Conservation (phyloP, 2,113 vertebrate genomes). For the Mugil cephalus region DNA sequence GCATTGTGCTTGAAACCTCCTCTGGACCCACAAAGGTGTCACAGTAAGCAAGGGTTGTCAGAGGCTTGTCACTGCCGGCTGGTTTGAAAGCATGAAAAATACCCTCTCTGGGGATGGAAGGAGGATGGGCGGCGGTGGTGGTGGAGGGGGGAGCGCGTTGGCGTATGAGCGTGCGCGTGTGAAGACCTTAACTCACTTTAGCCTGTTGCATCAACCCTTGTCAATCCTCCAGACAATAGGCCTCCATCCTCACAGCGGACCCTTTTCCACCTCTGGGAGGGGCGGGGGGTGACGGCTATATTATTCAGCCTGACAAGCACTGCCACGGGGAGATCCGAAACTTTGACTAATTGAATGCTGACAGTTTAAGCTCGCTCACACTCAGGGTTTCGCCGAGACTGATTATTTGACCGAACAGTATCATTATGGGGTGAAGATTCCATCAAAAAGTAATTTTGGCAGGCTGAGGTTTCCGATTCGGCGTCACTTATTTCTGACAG, state of each 20-base stretch:
- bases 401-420: constrained; percentile 67
- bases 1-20: constrained; percentile 67
- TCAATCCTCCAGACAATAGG: constrained; percentile 81
- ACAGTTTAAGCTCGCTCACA: constrained; percentile 55
- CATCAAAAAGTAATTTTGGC: constrained; percentile 70
- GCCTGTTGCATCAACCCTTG: constrained; percentile 77
- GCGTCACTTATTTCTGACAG: constrained; percentile 44
- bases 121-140: constrained; percentile 27
- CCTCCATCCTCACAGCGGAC: constrained; percentile 54
- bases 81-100: constrained; percentile 79
- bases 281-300: constrained; percentile 73
- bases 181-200: constrained; percentile 63
- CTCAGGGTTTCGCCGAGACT: constrained; percentile 23
- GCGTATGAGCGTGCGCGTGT: constrained; percentile 31
- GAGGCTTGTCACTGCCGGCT: constrained; percentile 77
- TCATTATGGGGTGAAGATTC: constrained; percentile 58
- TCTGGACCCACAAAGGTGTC: constrained; percentile 79
- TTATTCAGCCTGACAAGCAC: constrained; percentile 80
- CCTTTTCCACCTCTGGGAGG: constrained; percentile 67
- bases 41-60: constrained; percentile 77
- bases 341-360: constrained; percentile 71
- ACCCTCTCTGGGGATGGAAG: constrained; percentile 63
- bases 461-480: constrained; percentile 38
- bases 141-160: constrained; percentile 27
- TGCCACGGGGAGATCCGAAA: constrained; percentile 72